A percentile compares a stretch with the other conserved stretches of the same genome.
phyloP scores from a whole-genome alignment of 2,888 invertebrate genomes.

The Acanthococcus lagerstroemiae region DNA sequence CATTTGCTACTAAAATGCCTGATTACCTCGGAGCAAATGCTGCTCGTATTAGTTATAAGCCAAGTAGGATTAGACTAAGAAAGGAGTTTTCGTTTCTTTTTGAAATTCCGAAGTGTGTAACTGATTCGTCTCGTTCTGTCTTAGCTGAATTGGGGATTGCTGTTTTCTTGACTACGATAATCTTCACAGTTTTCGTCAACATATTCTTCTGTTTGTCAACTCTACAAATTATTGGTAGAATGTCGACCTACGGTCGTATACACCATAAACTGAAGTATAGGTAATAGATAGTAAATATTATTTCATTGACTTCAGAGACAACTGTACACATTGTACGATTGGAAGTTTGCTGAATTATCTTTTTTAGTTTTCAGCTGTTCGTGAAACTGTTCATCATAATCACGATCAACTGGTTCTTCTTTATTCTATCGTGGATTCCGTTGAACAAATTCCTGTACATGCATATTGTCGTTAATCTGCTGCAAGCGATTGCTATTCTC shows the following conservation, averaged over 20 bases:
- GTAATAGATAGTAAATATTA: constrained; percentile 44
- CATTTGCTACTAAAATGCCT: no score
- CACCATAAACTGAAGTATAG: constrained; percentile 77
- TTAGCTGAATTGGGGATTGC: constrained; percentile 69
- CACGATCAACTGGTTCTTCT: constrained; percentile 65
- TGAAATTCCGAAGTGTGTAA: no score
- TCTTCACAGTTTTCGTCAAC: constrained; percentile 66
- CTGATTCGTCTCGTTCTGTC: constrained; percentile 20
- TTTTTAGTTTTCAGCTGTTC: constrained; percentile 66
- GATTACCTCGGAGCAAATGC: no score
- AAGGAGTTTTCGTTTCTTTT: no score
- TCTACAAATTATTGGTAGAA: constrained; percentile 63
- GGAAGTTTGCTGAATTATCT: no score
- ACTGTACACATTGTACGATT: constrained; percentile 34
- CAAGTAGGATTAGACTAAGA: no score
- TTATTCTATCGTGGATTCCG: constrained; percentile 63
- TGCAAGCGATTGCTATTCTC: constrained; percentile 62
- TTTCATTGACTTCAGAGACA: constrained; percentile 1
- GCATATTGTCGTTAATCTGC: constrained; percentile 63
- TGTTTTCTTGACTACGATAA: constrained; percentile 72
- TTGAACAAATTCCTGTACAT: constrained; percentile 62
- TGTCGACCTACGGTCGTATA: constrained; percentile 74
- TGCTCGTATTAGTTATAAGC: no score
- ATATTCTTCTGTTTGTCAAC: constrained; percentile 72
- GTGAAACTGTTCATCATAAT: constrained; percentile 62